Evolutionary conservation across 2,888 invertebrate genomes (phyloP).

Genomic region (Napeogenes inachia): DNA sequence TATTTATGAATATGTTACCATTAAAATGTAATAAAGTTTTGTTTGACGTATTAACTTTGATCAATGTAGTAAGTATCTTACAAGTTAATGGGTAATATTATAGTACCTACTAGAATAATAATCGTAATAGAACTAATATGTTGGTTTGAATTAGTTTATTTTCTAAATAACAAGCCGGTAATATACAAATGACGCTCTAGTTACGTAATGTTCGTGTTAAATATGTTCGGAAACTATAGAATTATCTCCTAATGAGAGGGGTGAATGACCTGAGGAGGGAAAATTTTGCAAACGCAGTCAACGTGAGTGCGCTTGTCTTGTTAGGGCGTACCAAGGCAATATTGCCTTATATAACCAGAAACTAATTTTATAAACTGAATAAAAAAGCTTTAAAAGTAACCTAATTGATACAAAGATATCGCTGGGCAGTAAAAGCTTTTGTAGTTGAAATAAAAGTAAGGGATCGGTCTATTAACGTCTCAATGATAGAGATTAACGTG

Average conservation of each 20-base stretch:
- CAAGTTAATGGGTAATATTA: too few species aligned
- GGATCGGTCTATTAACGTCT: conserved; percentile 4
- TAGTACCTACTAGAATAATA: too few species aligned
- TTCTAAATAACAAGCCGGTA: not conserved
- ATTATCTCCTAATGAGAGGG: conserved; percentile 47
- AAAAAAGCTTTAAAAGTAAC: too few species aligned
- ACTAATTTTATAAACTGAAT: too few species aligned
- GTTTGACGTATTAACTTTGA: not conserved
- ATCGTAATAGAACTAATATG: too few species aligned
- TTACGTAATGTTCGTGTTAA: conserved; percentile 23
- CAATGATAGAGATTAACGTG: conserved; percentile 4
- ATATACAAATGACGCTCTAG: conserved; percentile 19
- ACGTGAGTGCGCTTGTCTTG: conserved; percentile 16
- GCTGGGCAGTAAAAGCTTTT: too few species aligned
- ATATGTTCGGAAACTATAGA: conserved; percentile 25
- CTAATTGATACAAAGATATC: too few species aligned
- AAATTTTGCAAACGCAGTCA: conserved; percentile 54
- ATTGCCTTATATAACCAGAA: not conserved
- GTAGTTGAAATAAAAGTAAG: conserved; percentile 2
- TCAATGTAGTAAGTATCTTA: not conserved
- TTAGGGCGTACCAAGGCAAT: not conserved
- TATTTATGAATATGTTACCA: conserved; percentile 15
- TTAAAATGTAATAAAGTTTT: conserved; percentile 18
- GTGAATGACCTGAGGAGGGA: conserved; percentile 47
- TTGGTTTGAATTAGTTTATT: too few species aligned